A percentile compares a stretch with the other conserved stretches of the same genome.
Evolutionary conservation across 1,140 invertebrate genomes (phyloP).

Genomic region (Drosophila carrolli): DNA sequence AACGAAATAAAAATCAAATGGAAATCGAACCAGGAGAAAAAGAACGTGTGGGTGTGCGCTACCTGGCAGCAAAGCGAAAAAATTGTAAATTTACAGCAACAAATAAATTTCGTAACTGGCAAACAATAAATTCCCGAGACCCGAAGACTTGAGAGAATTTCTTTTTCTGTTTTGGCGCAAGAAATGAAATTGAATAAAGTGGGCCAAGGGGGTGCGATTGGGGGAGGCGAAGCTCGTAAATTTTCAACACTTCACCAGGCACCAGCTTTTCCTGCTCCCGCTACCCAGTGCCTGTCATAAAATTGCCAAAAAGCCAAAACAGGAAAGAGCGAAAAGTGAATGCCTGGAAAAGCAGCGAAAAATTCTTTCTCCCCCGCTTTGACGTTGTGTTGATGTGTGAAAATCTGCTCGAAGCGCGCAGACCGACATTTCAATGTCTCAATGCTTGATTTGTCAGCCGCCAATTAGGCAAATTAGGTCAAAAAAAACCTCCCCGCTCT

Average conservation of each 20-base stretch:
- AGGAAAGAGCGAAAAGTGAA: constrained; percentile 43
- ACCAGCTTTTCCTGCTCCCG: constrained; percentile 22
- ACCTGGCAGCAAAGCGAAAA: constrained; percentile 31
- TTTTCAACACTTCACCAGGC: constrained; percentile 76
- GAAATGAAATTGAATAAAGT: constrained; percentile 58
- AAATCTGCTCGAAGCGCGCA: constrained; percentile 43
- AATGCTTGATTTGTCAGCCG: constrained; percentile 38
- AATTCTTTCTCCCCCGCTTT: constrained; percentile 27
- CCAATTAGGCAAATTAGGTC: constrained; percentile 73
- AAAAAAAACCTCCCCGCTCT: constrained; percentile 7
- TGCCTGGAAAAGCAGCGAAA: constrained; percentile 29
- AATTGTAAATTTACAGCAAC: constrained; percentile 80
- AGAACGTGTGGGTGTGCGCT: constrained; percentile 11
- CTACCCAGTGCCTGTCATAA: constrained; percentile 52
- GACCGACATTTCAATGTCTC: constrained; percentile 33
- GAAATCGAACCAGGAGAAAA: constrained; percentile 31
- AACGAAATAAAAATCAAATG: constrained; percentile 43
- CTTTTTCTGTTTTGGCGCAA: constrained; percentile 47
- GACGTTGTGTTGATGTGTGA: constrained; percentile 69
- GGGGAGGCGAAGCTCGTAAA: constrained; percentile 58
- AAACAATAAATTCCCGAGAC: constrained; percentile 80
- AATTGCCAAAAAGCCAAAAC: constrained; percentile 62
- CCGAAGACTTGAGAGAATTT: constrained; percentile 65
- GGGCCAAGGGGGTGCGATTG: constrained; percentile 16
- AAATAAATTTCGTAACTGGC: constrained; percentile 81